These are phyloP conservation scores for Cheilosia pagana DNA, from an alignment of 2,888 invertebrate species.

Conservation along the genomic window DNA sequence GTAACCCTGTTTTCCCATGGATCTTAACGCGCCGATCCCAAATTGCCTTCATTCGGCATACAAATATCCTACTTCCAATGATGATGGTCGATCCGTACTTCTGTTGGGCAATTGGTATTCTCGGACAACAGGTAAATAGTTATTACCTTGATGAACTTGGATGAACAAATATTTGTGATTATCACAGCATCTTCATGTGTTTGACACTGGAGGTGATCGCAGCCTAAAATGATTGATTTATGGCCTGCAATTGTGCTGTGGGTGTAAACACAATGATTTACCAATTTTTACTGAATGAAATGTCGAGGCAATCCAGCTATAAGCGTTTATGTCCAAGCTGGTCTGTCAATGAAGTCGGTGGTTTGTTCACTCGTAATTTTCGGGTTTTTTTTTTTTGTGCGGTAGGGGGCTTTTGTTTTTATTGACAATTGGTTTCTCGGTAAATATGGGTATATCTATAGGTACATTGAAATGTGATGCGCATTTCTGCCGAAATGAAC, in stretches of 20 bases:
- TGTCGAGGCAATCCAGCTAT: conserved; percentile 9
- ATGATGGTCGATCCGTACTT: conserved; percentile 9
- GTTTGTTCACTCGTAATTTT: conserved; percentile 1
- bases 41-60: conserved; percentile 43
- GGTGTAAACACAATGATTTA: conserved; percentile 30
- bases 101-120: conserved; percentile 37
- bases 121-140: conserved; percentile 13
- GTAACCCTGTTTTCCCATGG: conserved; percentile 52
- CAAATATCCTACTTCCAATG: conserved; percentile 44
- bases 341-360: not conserved
- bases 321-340: not conserved
- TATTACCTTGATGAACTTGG: conserved; percentile 39
- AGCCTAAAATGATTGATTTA: conserved; percentile 37
- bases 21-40: not conserved
- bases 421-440: conserved; percentile 22
- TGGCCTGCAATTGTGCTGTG: conserved; percentile 14
- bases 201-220: conserved; percentile 24
- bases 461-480: conserved; percentile 27
- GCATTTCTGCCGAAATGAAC: not conserved
- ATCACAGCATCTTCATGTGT: conserved; percentile 22
- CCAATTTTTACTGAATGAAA: conserved; percentile 24
- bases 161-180: conserved; percentile 52
- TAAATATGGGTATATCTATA: not conserved
- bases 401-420: not conserved
- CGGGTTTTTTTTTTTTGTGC: not conserved